Conservation (phyloP, 1,140 invertebrate species). For the Heliconius himera region DNA sequence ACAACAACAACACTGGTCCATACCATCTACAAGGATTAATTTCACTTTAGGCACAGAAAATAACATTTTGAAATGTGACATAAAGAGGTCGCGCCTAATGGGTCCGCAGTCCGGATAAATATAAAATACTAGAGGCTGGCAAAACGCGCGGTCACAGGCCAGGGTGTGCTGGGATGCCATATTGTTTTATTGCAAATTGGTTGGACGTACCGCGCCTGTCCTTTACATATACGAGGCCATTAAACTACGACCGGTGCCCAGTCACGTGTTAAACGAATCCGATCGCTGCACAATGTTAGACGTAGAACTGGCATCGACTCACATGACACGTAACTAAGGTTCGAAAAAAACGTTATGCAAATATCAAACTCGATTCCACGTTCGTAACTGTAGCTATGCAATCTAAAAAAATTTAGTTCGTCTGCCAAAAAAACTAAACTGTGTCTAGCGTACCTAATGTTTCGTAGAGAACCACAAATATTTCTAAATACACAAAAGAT, state of each 20-base stretch:
- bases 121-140: conserved; percentile 66
- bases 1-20: conserved; percentile 31
- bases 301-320: conserved; percentile 46
- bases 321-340: conserved; percentile 44
- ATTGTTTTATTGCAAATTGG: conserved; percentile 82
- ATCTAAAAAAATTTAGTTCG: conserved; percentile 29
- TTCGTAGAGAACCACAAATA: conserved; percentile 19
- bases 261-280: conserved; percentile 79
- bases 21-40: conserved; percentile 51
- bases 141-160: conserved; percentile 57
- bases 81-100: conserved; percentile 64
- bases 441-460: conserved; percentile 25
- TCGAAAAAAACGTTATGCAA: conserved; percentile 40
- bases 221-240: conserved; percentile 79
- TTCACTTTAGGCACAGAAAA: conserved; percentile 47
- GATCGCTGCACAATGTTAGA: conserved; percentile 72
- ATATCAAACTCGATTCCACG: conserved; percentile 38
- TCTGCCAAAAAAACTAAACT: conserved; percentile 38
- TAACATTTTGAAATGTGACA: conserved; percentile 58
- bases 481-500: not conserved
- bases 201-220: conserved; percentile 75
- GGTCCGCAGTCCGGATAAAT: conserved; percentile 58
- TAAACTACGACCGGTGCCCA: conserved; percentile 74
- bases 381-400: conserved; percentile 32
- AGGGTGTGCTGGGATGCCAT: conserved; percentile 63